Conservation (phyloP, 2,888 invertebrate species). For the Poecilus cupreus region DNA sequence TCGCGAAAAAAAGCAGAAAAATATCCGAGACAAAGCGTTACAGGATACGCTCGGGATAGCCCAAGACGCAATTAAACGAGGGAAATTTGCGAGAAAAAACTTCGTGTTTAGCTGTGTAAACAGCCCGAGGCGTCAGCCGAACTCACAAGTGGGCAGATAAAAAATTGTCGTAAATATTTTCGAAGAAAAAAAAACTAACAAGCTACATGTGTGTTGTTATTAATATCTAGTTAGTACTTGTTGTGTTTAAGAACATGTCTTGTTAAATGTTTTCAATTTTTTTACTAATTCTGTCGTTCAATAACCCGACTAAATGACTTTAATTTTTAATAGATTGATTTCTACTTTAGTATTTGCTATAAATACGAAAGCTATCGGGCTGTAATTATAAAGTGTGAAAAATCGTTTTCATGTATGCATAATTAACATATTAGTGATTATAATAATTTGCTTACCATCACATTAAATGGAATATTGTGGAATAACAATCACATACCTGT, state of each 20-base stretch:
- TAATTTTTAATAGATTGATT: no score
- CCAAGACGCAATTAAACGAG: constrained; percentile 29
- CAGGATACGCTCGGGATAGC: constrained; percentile 20
- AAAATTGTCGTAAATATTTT: constrained; percentile 51
- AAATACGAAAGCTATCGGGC: no score
- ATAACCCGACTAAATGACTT: not conserved
- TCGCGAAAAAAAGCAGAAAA: constrained; percentile 18
- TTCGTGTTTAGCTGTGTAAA: constrained; percentile 49
- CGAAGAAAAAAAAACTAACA: constrained; percentile 33
- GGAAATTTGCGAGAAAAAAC: constrained; percentile 30
- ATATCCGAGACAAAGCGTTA: constrained; percentile 21
- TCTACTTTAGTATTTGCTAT: no score
- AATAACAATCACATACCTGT: not conserved
- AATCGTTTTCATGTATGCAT: not conserved
- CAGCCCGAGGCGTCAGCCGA: constrained; percentile 34
- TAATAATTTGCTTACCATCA: not conserved
- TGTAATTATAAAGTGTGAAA: no score
- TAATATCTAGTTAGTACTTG: constrained; percentile 53
- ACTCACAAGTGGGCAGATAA: constrained; percentile 35
- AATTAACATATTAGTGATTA: not conserved
- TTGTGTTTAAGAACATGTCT: constrained; percentile 37
- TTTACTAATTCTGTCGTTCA: not conserved
- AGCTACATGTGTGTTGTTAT: constrained; percentile 38
- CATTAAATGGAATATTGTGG: not conserved
- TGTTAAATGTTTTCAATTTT: constrained; percentile 29